These are phyloP conservation scores for Lysiphlebus fabarum DNA, from an alignment of 1,140 invertebrate species.

Conservation along the genomic window DNA sequence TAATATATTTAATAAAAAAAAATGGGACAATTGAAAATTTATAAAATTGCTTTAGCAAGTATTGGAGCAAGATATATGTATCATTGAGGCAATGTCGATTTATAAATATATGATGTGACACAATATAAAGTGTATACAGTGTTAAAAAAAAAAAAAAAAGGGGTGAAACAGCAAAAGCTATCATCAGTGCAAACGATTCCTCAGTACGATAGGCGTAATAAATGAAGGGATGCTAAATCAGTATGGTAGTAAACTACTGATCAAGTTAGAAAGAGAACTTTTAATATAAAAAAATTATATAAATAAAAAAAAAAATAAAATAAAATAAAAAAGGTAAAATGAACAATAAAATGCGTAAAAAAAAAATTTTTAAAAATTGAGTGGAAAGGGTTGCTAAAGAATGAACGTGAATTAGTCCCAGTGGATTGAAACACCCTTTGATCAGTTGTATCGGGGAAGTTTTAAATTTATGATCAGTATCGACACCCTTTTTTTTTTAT, in stretches of 20 bases:
- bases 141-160: too few relatives aligned
- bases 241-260: background rate
- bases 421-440: slow-evolving; percentile 42
- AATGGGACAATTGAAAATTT: background rate
- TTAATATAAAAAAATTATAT: too few relatives aligned
- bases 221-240: slow-evolving; percentile 17
- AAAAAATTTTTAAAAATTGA: slow-evolving; percentile 16
- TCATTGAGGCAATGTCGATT: background rate
- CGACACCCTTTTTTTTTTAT: background rate
- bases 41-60: too few relatives aligned
- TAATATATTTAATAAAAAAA: slow-evolving; percentile 11
- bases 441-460: slow-evolving; percentile 31
- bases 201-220: slow-evolving; percentile 10
- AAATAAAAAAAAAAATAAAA: slow-evolving; percentile 17
- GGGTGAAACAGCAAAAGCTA: slow-evolving; percentile 11
- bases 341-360: slow-evolving; percentile 11
- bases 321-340: slow-evolving; percentile 14
- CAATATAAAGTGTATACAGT: slow-evolving; percentile 13
- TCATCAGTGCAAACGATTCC: background rate
- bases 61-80: background rate
- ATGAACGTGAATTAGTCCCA: slow-evolving; percentile 44
- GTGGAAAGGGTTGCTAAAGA: slow-evolving; percentile 34
- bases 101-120: background rate
- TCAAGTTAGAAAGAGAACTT: slow-evolving; percentile 9
- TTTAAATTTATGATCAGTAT: slow-evolving; percentile 43